These are phyloP conservation scores for Macaria liturata DNA, from an alignment of 2,888 invertebrate genomes.

Conservation along the genomic window DNA sequence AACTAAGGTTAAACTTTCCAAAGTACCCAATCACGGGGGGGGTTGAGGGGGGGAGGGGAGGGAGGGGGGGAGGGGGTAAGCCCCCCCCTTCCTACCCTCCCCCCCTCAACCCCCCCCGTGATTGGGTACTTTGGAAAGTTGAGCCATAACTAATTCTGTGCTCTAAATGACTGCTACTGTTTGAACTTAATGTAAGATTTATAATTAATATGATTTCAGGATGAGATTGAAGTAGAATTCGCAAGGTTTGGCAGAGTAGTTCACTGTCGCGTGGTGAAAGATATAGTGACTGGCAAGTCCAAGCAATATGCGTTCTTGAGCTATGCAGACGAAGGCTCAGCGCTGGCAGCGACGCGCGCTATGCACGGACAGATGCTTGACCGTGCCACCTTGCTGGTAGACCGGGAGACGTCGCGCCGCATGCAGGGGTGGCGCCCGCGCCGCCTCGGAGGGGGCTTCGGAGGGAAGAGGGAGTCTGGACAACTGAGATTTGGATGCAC, in stretches of 20 bases:
- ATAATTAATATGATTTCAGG: constrained; percentile 53
- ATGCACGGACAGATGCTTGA: constrained; percentile 86
- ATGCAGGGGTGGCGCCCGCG: constrained; percentile 93
- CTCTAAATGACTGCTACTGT: too few species aligned
- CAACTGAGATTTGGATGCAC: constrained; percentile 94
- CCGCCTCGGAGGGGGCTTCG: constrained; percentile 93
- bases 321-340: constrained; percentile 84
- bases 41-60: too few species aligned
- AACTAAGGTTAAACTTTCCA: too few species aligned
- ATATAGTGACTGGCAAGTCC: constrained; percentile 92
- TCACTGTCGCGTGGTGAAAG: constrained; percentile 86
- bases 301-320: constrained; percentile 95
- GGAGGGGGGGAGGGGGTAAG: too few species aligned
- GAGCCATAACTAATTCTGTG: too few species aligned
- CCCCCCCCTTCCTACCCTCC: too few species aligned
- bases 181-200: constrained; percentile 35
- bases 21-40: too few species aligned
- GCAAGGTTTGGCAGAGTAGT: constrained; percentile 86
- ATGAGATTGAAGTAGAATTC: constrained; percentile 81
- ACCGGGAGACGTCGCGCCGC: constrained; percentile 88
- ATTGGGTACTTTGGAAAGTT: too few species aligned
- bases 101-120: too few species aligned
- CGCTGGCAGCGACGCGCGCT: constrained; percentile 84
- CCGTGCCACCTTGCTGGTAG: constrained; percentile 86
- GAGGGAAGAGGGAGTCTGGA: constrained; percentile 93